Percentiles rank a stretch among this genome's conserved stretches.
Conservation (phyloP, 2,888 invertebrate species). For the Capitulum mitella region DNA sequence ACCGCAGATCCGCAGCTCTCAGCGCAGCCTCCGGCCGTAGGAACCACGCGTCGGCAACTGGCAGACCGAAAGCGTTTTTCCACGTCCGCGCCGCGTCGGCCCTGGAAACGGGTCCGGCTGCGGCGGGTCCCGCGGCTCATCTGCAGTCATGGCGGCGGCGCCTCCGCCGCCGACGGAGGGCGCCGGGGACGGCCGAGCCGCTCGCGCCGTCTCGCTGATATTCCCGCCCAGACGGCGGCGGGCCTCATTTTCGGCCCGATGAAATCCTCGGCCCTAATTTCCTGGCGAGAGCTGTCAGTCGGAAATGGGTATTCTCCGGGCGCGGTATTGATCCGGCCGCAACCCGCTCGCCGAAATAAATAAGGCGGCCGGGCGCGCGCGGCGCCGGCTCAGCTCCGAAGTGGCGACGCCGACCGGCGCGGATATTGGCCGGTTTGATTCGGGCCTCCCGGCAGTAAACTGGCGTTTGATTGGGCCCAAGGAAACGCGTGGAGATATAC, state of each 20-base stretch:
- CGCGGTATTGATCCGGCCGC: background rate
- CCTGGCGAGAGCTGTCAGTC: conserved; percentile 6
- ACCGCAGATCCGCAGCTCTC: too few species aligned
- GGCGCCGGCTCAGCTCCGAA: background rate
- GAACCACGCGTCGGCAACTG: too few species aligned
- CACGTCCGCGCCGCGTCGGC: too few species aligned
- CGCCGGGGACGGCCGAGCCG: background rate
- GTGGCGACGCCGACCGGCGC: background rate
- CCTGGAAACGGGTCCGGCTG: too few species aligned
- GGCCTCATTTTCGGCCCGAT: background rate
- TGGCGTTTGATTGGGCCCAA: conserved; percentile 19
- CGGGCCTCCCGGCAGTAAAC: background rate
- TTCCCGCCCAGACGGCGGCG: too few species aligned
- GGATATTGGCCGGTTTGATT: conserved; percentile 18
- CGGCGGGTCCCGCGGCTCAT: too few species aligned
- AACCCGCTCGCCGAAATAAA: background rate
- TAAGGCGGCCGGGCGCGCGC: background rate
- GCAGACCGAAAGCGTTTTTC: too few species aligned
- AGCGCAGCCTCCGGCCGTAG: too few species aligned
- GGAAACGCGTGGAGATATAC: conserved; percentile 1
- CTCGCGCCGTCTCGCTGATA: too few species aligned
- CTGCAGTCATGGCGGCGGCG: conserved; percentile 3
- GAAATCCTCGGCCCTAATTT: conserved; percentile 11
- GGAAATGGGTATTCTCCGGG: background rate
- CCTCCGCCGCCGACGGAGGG: background rate